Conservation (phyloP, 2,888 invertebrate genomes). For the Pedicia rivosa region DNA sequence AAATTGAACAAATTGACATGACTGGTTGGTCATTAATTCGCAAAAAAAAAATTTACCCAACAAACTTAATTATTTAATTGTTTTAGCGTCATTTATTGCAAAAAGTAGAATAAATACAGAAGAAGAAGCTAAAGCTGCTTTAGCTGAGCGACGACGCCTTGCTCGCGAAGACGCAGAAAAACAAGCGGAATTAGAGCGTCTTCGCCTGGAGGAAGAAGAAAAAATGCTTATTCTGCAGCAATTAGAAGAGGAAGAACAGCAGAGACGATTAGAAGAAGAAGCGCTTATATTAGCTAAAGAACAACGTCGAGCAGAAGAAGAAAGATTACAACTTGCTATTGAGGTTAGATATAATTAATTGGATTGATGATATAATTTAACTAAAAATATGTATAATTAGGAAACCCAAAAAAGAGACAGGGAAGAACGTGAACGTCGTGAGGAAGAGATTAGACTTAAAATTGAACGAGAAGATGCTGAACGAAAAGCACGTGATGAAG, state of each 20-base stretch:
- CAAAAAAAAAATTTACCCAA: too few species aligned
- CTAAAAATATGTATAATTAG: slow-evolving; percentile 21
- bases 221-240: slow-evolving; percentile 55
- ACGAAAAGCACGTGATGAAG: slow-evolving; percentile 66
- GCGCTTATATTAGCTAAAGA: slow-evolving; percentile 60
- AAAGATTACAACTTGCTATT: slow-evolving; percentile 68
- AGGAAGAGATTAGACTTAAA: slow-evolving; percentile 45
- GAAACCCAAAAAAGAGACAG: slow-evolving; percentile 62
- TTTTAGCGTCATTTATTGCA: slow-evolving; percentile 46
- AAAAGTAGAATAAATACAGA: slow-evolving; percentile 67
- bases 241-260: slow-evolving; percentile 67
- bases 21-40: too few species aligned
- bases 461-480: slow-evolving; percentile 61
- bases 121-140: slow-evolving; percentile 84
- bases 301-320: slow-evolving; percentile 69
- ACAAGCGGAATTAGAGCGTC: slow-evolving; percentile 72
- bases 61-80: too few species aligned
- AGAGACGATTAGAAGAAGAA: slow-evolving; percentile 65
- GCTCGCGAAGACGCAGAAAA: slow-evolving; percentile 85
- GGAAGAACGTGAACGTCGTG: slow-evolving; percentile 55
- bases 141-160: slow-evolving; percentile 74
- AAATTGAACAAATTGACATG: too few species aligned
- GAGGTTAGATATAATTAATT: too few species aligned
- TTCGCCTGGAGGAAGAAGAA: slow-evolving; percentile 53
- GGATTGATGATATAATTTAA: too few species aligned